These are phyloP conservation scores for Micropterix aruncella DNA, from an alignment of 2,888 invertebrate genomes.

Conservation along the genomic window DNA sequence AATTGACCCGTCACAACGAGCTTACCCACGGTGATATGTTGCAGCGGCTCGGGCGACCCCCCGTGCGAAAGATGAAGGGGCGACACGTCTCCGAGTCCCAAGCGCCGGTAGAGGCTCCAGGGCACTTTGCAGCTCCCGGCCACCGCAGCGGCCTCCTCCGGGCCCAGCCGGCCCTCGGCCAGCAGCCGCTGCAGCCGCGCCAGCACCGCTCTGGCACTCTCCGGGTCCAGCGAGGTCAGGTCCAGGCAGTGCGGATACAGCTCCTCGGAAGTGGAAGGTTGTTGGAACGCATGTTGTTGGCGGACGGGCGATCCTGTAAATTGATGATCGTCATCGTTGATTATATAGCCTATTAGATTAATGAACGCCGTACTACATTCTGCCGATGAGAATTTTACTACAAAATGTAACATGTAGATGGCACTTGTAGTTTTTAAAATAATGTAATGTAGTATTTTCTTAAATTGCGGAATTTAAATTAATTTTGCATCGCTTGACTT, in stretches of 20 bases:
- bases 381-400: too few species aligned
- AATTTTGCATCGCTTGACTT: too few species aligned
- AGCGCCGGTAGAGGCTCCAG: conserved; percentile 15
- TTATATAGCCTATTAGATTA: too few species aligned
- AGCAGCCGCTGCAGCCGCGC: conserved; percentile 25
- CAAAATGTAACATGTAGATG: too few species aligned
- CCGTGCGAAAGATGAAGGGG: background rate
- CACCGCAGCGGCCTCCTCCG: conserved; percentile 27
- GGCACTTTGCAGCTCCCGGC: conserved; percentile 31
- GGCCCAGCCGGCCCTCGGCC: conserved; percentile 26
- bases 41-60: background rate
- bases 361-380: too few species aligned
- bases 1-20: too few species aligned
- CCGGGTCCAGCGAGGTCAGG: conserved; percentile 21
- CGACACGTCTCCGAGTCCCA: background rate
- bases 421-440: too few species aligned
- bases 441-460: too few species aligned
- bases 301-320: conserved; percentile 53
- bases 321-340: too few species aligned
- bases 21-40: background rate
- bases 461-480: too few species aligned
- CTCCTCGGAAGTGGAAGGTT: conserved; percentile 20
- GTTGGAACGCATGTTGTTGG: conserved; percentile 19
- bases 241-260: conserved; percentile 19
- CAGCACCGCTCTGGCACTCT: conserved; percentile 32